Base-by-base conservation (phyloP, 1,140 invertebrate species). In the Heliconius nattereri region DNA sequence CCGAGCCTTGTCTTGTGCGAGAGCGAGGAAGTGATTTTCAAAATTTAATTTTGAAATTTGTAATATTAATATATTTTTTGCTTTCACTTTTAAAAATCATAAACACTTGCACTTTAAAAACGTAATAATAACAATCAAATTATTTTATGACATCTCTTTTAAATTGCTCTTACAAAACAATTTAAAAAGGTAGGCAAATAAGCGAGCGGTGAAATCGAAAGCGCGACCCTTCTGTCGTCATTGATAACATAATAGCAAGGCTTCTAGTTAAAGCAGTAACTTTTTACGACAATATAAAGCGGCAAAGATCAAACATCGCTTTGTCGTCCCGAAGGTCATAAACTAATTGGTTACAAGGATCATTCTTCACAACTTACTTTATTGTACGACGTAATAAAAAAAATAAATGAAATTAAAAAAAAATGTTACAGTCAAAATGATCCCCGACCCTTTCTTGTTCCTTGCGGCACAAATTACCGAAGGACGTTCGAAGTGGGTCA, bases 401-500 rank as follows among this genome's bases (percentile, higher is more conserved):
- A 45, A 45, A 35, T 35, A 35, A 35, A 35, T 35, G 3, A 2
- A 57, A 23, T 19, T 9, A 23, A 23, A 57, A 57, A 57, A 57
- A 86, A 86, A 86, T 85, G 84, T 81, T 76, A 80, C 81, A 90
- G 89, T 87, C 90, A 87, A 90, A 91, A 88, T 91, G 81, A 87
- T 89, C 90, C 86, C 83, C 85, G 86, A 91, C 93, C 92, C 92
- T 94, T 94, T 94, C 92, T 94, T 91, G 89, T 94, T 94, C 93
- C 91, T 91, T 91, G 89, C 90, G 86, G 90, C 87, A 94, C 91
- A 90, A 92, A 93, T 93, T 93, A 87, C 90, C 87, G 93, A 94
- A 94, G 93, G 93, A 94, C 93, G 93, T 89, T 87, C 85, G 84
- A 94, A 92, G 90, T 94, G 89, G 92, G 92, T 93, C 92, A 94